Evolutionary conservation across 2,797 vertebrate species (phyloP), one percentile per base, ranked within the genome.

Genomic region (Acipenser transmontanus): DNA sequence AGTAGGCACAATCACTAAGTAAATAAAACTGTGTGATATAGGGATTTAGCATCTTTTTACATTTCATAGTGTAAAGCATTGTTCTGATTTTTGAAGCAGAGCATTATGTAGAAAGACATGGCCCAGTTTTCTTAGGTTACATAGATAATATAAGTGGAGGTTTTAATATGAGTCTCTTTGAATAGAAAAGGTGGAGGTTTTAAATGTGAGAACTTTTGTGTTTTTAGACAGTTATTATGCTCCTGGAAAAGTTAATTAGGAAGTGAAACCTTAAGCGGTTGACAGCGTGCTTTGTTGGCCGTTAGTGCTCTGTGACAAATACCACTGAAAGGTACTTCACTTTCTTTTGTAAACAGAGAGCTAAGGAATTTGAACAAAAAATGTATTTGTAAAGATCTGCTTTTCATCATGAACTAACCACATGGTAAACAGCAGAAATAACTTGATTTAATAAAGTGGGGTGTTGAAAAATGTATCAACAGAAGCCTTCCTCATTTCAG

Each of bases 221-320:
- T 82, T 82, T 86, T 84, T 82, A 89, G 89, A 84, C 85, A 83
- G 87, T 87, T 88, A 88, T 92, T 94, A 84, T 88, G 87, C 87
- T 88, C 88, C 87, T 86, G 80, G 85, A 87, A 89, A 94, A 92
- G 91, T 91, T 95, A 94, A 95, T 96, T 95, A 94, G 92, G 93
- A 95, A 95, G 91, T 93, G 91, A 94, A 95, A 93, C 88, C 88
- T 91, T 93, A 88, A 92, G 87, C 87, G 88, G 83, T 88, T 94
- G 93, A 94, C 91, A 93, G 86, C 85, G 84, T 77, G 83, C 88
- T 92, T 95, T 94, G 93, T 95, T 93, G 80, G 88, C 89, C 86
- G 86, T 82, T 85, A 87, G 88, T 86, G 85, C 86, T 86, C 84
- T 87, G 88, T 93, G 89, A 96, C 91, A 95, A 96, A 95, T 93